Evolutionary conservation across 1,140 invertebrate species (phyloP), one percentile per base, ranked within the genome.

Genomic region (Atta cephalotes): DNA sequence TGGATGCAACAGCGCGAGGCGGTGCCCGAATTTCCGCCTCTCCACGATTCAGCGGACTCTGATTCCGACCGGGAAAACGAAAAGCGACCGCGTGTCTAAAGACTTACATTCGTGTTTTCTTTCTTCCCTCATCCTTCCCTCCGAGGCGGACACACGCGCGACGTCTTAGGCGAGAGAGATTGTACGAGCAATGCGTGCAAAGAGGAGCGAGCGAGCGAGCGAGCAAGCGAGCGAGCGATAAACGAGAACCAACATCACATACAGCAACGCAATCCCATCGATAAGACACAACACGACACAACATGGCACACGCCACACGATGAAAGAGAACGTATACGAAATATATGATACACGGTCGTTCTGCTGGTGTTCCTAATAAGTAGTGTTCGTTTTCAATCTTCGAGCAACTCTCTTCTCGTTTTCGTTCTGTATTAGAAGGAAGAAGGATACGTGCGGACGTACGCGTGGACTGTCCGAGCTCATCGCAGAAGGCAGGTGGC

Each of bases 11-110:
- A 95, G 78, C 95, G 94, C 90, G 94, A 95, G 88, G 87, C 94
- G 53, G 91, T 94, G 66, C 93, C 93, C 72, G 95, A 95, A 89
- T 95, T 94, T 95, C 94, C 94, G 91, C 92, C 94, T 53, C 93
- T 95, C 90, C 94, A 95, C 91, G 93, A 95, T 93, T 95, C 95
- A 93, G 93, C 94, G 85, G 95, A 95, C 91, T 95, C 95, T 90
- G 95, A 95, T 94, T 95, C 95, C 86, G 95, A 95, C 93, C 94
- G 94, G 85, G 95, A 95, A 90, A 94, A 92, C 86, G 94, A 95
- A 92, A 94, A 93, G 92, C 94, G 95, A 90, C 94, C 94, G 91
- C 94, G 94, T 86, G 92, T 95, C 90, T 95, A 95, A 68, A 94
- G 89, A 89, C 72, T 16, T 16, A 31, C 10, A 4, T 31, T 66